Evolutionary conservation across 2,113 vertebrate species (phyloP).

Genomic region (Nestor notabilis): DNA sequence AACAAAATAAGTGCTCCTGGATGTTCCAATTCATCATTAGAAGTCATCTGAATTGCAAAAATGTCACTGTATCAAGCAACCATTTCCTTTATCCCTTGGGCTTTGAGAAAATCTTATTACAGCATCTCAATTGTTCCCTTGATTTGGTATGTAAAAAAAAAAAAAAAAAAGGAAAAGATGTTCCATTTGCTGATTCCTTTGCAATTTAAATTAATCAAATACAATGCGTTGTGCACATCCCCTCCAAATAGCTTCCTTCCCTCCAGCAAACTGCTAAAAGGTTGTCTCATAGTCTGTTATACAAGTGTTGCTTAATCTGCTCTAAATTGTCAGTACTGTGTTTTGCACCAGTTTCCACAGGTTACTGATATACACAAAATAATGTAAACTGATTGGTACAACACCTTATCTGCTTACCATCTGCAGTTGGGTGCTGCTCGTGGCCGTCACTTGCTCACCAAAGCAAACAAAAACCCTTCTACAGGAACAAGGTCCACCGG

Average conservation of each 20-base stretch:
- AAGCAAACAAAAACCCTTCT: not conserved
- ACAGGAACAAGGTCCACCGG: not conserved
- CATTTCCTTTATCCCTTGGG: not conserved
- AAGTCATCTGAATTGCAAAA: slow-evolving; percentile 10
- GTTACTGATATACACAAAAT: not conserved
- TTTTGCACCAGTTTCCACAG: not conserved
- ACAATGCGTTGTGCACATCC: not conserved
- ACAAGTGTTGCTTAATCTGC: not conserved
- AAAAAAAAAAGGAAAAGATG: not conserved
- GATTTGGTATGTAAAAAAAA: not conserved
- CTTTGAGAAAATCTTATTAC: slow-evolving; percentile 20
- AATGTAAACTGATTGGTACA: not conserved
- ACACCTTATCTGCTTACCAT: not conserved
- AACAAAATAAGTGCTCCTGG: slow-evolving; percentile 17
- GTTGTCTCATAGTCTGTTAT: not conserved
- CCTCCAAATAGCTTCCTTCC: not conserved
- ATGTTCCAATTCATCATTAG: not conserved
- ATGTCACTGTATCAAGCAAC: not conserved
- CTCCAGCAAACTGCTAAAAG: not conserved
- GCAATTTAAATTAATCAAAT: slow-evolving; percentile 41
- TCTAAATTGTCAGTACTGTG: not conserved
- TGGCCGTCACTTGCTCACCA: fast-evolving
- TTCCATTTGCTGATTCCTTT: not conserved
- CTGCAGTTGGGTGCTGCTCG: not conserved
- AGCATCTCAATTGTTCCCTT: not conserved